Evolutionary conservation across 92 coral and sea anemone genomes (phyloP).

Genomic region (Porites divaricata): DNA sequence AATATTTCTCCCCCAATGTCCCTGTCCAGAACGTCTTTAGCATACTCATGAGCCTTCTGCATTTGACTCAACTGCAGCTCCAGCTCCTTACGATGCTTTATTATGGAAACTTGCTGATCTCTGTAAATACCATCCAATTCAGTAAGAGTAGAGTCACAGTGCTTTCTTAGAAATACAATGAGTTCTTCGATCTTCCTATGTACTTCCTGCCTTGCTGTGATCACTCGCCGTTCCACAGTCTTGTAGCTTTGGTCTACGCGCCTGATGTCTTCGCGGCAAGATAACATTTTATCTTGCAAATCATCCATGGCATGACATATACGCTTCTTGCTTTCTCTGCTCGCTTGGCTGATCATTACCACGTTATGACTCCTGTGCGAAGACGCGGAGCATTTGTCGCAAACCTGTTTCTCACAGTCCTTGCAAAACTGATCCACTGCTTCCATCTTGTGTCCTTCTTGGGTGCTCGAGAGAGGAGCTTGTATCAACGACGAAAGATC

Average conservation of each 20-base stretch:
- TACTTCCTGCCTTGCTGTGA: conserved; percentile 63
- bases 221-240: conserved; percentile 60
- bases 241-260: conserved; percentile 60
- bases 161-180: conserved; percentile 63
- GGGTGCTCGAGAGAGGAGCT: conserved; percentile 60
- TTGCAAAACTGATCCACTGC: conserved; percentile 63
- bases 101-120: conserved; percentile 62
- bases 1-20: conserved; percentile 73
- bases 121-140: conserved; percentile 68
- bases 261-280: conserved; percentile 42
- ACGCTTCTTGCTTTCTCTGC: conserved; percentile 58
- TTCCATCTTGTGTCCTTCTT: conserved; percentile 69
- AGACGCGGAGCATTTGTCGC: conserved; percentile 71
- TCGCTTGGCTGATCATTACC: conserved; percentile 58
- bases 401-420: conserved; percentile 69
- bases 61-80: conserved; percentile 67
- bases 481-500: conserved; percentile 74
- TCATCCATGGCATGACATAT: conserved; percentile 52
- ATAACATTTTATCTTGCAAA: conserved; percentile 59
- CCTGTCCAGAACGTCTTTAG: conserved; percentile 67
- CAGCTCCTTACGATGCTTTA: conserved; percentile 56
- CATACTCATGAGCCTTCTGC: conserved; percentile 61
- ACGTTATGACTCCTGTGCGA: conserved; percentile 65
- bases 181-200: conserved; percentile 61
- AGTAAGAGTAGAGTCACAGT: conserved; percentile 66